Conservation (phyloP, 2,113 vertebrate genomes). For the Mixornis gularis region DNA sequence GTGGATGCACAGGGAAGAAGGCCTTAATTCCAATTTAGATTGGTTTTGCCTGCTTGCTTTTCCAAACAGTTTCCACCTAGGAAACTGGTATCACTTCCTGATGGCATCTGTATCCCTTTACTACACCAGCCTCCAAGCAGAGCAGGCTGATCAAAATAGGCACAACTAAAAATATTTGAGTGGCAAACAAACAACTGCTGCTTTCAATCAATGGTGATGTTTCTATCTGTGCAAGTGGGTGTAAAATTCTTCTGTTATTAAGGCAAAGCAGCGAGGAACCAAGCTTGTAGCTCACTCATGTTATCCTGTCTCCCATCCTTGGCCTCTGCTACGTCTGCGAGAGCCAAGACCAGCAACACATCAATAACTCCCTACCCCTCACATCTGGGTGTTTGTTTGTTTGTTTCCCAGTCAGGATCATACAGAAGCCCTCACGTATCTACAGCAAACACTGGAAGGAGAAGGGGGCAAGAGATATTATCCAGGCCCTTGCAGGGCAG, state of each 20-base stretch:
- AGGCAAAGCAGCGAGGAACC: background rate
- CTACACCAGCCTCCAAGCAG: background rate
- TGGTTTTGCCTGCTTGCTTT: background rate
- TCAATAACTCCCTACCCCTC: background rate
- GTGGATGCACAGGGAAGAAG: background rate
- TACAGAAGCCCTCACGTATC: background rate
- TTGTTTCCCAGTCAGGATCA: background rate
- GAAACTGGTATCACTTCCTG: background rate
- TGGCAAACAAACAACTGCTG: slow-evolving; percentile 17
- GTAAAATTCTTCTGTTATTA: slow-evolving; percentile 14
- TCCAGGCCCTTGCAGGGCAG: background rate
- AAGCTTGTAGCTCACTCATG: background rate
- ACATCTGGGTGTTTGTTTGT: background rate
- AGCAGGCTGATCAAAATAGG: background rate
- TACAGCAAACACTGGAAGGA: background rate
- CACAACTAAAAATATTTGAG: background rate
- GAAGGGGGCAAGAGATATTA: background rate
- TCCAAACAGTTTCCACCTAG: background rate
- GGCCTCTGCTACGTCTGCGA: background rate
- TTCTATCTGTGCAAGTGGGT: slow-evolving; percentile 15
- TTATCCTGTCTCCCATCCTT: background rate
- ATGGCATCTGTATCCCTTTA: background rate
- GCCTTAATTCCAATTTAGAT: background rate
- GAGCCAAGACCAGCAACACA: background rate
- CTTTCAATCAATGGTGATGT: background rate